These are phyloP conservation scores for Catalaphyllia jardinei DNA, from an alignment of 64 coral and sea anemone species.

Conservation along the genomic window DNA sequence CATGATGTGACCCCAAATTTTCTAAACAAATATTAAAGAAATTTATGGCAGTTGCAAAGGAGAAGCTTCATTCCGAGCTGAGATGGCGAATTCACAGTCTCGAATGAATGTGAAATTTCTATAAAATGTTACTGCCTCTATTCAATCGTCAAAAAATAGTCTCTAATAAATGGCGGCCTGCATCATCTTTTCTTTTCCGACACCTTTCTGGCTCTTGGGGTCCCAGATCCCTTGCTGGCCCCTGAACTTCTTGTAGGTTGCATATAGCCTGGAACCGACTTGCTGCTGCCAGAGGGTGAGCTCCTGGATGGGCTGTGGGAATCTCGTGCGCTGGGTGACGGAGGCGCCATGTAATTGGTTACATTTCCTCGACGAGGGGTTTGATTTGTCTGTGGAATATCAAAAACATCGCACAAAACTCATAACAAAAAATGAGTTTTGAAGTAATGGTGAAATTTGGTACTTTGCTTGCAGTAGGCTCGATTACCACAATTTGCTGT, in stretches of 20 bases:
- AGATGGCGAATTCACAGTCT: background rate
- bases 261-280: slow-evolving; percentile 63
- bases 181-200: slow-evolving; percentile 69
- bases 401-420: background rate
- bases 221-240: slow-evolving; percentile 32
- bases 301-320: slow-evolving; percentile 52
- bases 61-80: background rate
- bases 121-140: slow-evolving; percentile 3
- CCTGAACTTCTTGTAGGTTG: slow-evolving; percentile 65
- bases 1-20: background rate
- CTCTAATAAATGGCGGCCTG: background rate
- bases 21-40: background rate
- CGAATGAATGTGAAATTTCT: background rate
- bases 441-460: too few relatives aligned
- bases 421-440: background rate
- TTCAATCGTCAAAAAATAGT: slow-evolving; percentile 28
- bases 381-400: slow-evolving; percentile 18
- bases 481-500: too few relatives aligned
- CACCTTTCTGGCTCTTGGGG: slow-evolving; percentile 11
- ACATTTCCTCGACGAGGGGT: slow-evolving; percentile 21
- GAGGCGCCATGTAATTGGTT: slow-evolving; percentile 21
- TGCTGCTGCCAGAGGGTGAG: slow-evolving; percentile 12
- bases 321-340: slow-evolving; percentile 26
- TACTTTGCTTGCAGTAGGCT: too few relatives aligned
- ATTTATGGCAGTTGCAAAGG: background rate